Evolutionary conservation across 1,140 invertebrate genomes (phyloP).

Genomic region (Monomorium pharaonis): DNA sequence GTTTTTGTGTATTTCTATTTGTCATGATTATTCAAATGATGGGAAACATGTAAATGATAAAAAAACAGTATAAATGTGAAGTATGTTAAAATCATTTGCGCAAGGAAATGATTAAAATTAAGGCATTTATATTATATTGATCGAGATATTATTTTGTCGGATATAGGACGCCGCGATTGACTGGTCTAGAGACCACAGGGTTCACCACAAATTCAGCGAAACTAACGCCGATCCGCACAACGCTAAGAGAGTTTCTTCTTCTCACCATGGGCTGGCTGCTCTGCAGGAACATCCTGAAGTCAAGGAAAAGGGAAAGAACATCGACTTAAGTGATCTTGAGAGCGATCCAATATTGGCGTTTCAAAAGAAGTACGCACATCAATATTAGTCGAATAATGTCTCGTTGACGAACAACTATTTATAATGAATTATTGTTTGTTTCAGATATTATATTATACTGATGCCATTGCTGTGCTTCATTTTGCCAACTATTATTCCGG

Average conservation of each 20-base stretch:
- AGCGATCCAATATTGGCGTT: slow-evolving; percentile 94
- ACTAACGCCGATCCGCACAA: slow-evolving; percentile 99
- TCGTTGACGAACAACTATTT: not conserved
- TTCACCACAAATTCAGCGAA: slow-evolving; percentile 98
- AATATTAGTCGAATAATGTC: not conserved
- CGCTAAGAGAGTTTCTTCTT: slow-evolving; percentile 97
- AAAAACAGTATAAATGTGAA: no score
- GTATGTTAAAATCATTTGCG: no score
- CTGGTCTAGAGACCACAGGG: slow-evolving; percentile 97
- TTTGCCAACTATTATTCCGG: slow-evolving; percentile 93
- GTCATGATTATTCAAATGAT: no score
- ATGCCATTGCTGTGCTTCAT: slow-evolving; percentile 95
- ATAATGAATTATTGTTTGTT: slow-evolving; percentile 57
- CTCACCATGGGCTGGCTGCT: slow-evolving; percentile 97
- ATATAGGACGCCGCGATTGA: slow-evolving; percentile 95
- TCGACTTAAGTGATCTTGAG: slow-evolving; percentile 95
- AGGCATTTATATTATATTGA: not conserved
- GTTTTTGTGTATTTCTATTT: no score
- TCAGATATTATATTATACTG: slow-evolving; percentile 93
- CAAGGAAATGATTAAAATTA: no score
- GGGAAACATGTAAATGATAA: no score
- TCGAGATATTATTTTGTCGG: not conserved
- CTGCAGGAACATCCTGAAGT: slow-evolving; percentile 95
- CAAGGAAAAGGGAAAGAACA: slow-evolving; percentile 92
- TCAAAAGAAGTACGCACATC: slow-evolving; percentile 93